Conservation (phyloP, 1,140 invertebrate genomes). For the Diachasmimorpha longicaudata region DNA sequence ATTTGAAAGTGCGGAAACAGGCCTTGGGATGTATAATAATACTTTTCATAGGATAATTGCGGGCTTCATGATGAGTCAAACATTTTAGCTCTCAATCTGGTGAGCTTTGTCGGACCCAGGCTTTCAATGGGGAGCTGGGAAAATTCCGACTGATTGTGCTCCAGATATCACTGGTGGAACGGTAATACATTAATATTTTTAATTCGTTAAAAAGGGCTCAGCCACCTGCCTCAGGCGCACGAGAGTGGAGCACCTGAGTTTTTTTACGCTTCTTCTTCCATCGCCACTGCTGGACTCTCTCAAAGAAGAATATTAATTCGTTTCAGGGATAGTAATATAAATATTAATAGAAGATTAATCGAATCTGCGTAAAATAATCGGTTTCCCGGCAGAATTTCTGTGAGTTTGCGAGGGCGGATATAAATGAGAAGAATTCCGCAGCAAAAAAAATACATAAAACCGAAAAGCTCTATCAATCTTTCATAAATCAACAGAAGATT, state of each 20-base stretch:
- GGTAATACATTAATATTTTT: neutral
- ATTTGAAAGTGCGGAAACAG: constrained; percentile 36
- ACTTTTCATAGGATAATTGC: neutral
- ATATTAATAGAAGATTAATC: constrained; percentile 32
- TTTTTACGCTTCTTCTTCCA: neutral
- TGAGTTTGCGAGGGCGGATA: neutral
- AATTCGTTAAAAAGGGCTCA: neutral
- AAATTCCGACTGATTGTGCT: neutral
- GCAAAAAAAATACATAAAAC: neutral
- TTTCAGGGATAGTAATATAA: constrained; percentile 25
- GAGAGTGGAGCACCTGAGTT: neutral
- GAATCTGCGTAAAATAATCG: neutral
- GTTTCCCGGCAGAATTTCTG: neutral
- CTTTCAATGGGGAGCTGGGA: neutral
- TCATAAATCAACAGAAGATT: neutral
- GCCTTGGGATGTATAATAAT: constrained; percentile 22
- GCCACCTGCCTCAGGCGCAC: neutral
- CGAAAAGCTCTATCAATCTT: neutral
- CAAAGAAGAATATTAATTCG: constrained; percentile 20
- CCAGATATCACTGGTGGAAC: neutral
- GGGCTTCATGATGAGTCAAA: neutral
- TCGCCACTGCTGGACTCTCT: neutral
- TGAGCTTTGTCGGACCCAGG: neutral
- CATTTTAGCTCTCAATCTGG: neutral
- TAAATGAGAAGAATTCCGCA: neutral